Evolutionary conservation across 2,113 vertebrate species (phyloP).

Genomic region (Paralichthys olivaceus): DNA sequence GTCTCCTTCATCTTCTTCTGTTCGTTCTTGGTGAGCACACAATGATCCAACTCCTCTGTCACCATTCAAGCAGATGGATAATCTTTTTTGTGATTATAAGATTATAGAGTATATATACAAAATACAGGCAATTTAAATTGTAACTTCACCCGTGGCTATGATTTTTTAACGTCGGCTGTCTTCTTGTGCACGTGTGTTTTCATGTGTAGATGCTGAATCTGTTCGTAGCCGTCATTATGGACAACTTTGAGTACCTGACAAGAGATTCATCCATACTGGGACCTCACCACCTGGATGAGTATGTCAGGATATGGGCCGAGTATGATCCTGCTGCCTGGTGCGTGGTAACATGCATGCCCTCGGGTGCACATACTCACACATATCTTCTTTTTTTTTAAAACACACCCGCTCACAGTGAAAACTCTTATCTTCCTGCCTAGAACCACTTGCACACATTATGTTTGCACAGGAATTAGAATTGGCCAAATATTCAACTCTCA

Average conservation of each 20-base stretch:
- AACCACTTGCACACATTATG: not conserved
- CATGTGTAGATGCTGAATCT: conserved; percentile 94
- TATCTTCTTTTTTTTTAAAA: not conserved
- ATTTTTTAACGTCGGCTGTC: not conserved
- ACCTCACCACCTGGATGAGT: conserved; percentile 98
- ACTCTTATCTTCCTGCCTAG: not conserved
- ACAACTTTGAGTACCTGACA: conserved; percentile 99
- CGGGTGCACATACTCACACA: conserved; percentile 25
- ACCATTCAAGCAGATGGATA: not conserved
- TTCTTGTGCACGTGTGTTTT: conserved; percentile 21
- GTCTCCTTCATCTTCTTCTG: conserved; percentile 99
- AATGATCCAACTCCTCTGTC: not conserved
- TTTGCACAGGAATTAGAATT: not conserved
- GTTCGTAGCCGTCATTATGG: conserved; percentile 99
- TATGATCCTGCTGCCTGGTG: conserved; percentile 99
- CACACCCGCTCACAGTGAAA: not conserved
- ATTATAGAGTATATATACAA: not conserved
- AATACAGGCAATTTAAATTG: too few relatives aligned
- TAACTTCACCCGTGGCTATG: too few relatives aligned
- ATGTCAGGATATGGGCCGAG: conserved; percentile 99
- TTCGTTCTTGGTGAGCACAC: conserved; percentile 93
- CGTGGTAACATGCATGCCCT: conserved; percentile 74
- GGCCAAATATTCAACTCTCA: not conserved
- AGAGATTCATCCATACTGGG: conserved; percentile 98
- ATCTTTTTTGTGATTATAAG: not conserved